phyloP scores from a whole-genome alignment of 2,888 invertebrate genomes.

The Nymphalis c-album region DNA sequence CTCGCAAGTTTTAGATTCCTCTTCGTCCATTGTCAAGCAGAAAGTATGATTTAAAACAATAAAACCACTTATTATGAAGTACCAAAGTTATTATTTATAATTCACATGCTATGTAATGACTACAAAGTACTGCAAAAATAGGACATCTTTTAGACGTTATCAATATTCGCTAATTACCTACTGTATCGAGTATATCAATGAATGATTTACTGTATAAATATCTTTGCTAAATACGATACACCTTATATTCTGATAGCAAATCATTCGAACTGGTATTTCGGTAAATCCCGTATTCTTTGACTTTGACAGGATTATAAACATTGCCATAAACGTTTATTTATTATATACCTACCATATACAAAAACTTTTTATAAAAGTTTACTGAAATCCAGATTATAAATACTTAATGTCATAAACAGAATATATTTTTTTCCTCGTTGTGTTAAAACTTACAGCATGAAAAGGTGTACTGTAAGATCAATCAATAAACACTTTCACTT shows the following conservation, averaged over 20 bases:
- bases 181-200: not conserved
- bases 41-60: constrained; percentile 18
- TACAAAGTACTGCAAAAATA: not conserved
- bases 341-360: not conserved
- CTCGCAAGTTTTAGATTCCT: constrained; percentile 68
- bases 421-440: too few relatives aligned
- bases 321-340: constrained; percentile 17
- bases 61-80: constrained; percentile 4
- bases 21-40: constrained; percentile 60
- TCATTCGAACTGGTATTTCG: constrained; percentile 15
- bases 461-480: too few relatives aligned
- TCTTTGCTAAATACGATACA: constrained; percentile 3
- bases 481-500: too few relatives aligned
- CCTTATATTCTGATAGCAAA: not conserved
- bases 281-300: constrained; percentile 33
- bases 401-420: too few relatives aligned
- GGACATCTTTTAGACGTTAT: not conserved
- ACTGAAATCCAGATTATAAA: too few relatives aligned
- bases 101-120: not conserved
- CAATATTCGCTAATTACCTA: not conserved
- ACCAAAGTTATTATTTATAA: not conserved
- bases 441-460: too few relatives aligned
- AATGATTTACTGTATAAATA: not conserved
- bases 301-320: constrained; percentile 22
- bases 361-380: not conserved